Evolutionary conservation across 2,888 invertebrate species (phyloP), one percentile per base, ranked within the genome.

Genomic region (Ashinkailepas kermadecensis): DNA sequence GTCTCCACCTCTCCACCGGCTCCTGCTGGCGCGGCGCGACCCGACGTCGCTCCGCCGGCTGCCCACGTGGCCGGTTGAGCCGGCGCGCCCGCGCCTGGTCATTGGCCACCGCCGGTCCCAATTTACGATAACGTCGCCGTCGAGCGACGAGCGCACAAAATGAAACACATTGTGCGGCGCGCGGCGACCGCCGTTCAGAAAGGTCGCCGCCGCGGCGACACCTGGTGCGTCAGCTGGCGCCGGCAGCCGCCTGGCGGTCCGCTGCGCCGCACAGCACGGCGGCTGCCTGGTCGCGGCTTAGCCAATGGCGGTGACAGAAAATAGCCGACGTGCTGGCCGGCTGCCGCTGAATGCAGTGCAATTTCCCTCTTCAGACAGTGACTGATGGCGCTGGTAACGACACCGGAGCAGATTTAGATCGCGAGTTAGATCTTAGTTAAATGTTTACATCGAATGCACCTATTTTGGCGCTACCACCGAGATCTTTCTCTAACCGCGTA

Each of bases 91-190:
- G 39, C 39, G 39, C 39, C 39, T 39, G 39, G 39, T 39, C 39
- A 39, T 9, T 23, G 3, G 65, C 65, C 11, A 13, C 21, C 70
- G 70, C 39, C 39, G 70, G 23, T 15, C 15, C 25, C 70, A 70
- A 39, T 70, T 70, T 70, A 70, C 70, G 70, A 70, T 70, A 70
- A 70, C 70, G 70, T 15, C 39, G 15, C 10, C 70, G 70, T 15
- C 39, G 70, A 70, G 70, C 39, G 25, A 70, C 82, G 86, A 85
- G 85, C 85, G 79, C 82, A 79, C 25, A 67, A 56, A 79, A 56
- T 59, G 80, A 58, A 74, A 78, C 57, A 57, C 18, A 57, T 12
- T 21, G 70, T n/a, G 21, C 64, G 10, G 64, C n/a, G 64, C n/a
- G n/a, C 62, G 62, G 62, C 62, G 18, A 64, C 8, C n/a, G 21